Evolutionary conservation across 2,113 vertebrate species (phyloP).

Genomic region (Aldabrachelys gigantea): DNA sequence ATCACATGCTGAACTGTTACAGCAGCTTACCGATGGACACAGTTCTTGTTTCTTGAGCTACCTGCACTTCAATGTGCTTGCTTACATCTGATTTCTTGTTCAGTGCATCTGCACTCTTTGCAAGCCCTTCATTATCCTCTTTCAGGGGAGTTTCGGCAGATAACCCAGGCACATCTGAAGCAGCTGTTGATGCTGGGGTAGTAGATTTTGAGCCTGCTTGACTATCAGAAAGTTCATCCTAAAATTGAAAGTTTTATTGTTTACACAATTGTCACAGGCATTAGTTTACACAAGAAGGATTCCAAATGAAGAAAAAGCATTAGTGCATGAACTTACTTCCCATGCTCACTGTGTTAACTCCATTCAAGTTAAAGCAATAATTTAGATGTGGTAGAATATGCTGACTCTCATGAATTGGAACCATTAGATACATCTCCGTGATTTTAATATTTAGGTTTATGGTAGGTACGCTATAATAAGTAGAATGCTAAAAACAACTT

Average conservation of each 20-base stretch:
- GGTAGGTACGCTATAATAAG: neutral
- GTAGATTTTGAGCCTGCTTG: constrained; percentile 84
- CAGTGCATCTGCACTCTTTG: constrained; percentile 77
- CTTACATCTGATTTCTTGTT: constrained; percentile 79
- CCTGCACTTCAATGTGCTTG: constrained; percentile 83
- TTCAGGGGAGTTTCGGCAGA: constrained; percentile 78
- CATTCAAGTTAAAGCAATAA: neutral
- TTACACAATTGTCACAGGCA: constrained; percentile 5
- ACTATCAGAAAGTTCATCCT: constrained; percentile 93
- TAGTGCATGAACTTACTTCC: neutral
- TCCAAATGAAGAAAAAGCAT: neutral
- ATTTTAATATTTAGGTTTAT: neutral
- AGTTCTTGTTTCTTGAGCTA: constrained; percentile 86
- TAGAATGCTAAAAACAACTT: neutral
- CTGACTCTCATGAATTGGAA: neutral
- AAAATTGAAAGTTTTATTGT: constrained; percentile 17
- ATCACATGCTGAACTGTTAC: too few species aligned
- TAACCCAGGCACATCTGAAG: constrained; percentile 78
- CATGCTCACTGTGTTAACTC: neutral
- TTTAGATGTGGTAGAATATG: neutral
- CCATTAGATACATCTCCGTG: neutral
- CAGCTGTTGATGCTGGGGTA: constrained; percentile 82
- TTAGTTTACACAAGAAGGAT: neutral
- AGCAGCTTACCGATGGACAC: constrained; percentile 81
- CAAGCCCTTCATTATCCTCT: constrained; percentile 78